Conservation (phyloP, 92 coral and sea anemone genomes). For the Phenganax subtilis region DNA sequence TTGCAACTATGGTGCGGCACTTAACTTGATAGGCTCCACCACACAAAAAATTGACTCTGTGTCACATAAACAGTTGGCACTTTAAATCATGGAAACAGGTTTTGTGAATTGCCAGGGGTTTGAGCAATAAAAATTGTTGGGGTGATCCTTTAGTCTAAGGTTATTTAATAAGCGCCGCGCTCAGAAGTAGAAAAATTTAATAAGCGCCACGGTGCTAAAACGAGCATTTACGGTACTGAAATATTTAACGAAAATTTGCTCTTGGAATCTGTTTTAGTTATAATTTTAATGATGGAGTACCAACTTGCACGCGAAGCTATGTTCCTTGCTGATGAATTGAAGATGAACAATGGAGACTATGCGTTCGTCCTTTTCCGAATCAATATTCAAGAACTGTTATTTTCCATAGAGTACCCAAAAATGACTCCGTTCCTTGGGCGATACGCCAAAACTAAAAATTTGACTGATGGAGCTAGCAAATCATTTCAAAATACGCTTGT, state of each 20-base stretch:
- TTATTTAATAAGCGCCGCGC: too few species aligned
- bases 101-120: not conserved
- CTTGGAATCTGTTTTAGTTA: slow-evolving; percentile 54
- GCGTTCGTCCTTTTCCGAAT: slow-evolving; percentile 77
- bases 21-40: too few species aligned
- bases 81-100: too few species aligned
- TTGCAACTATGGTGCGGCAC: too few species aligned
- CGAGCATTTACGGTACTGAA: not conserved
- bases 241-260: not conserved
- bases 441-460: slow-evolving; percentile 38
- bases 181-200: too few species aligned
- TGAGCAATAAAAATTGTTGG: too few species aligned
- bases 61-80: too few species aligned
- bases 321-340: slow-evolving; percentile 74
- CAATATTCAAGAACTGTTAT: slow-evolving; percentile 49
- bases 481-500: slow-evolving; percentile 61
- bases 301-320: slow-evolving; percentile 83
- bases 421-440: slow-evolving; percentile 35
- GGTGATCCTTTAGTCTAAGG: too few species aligned
- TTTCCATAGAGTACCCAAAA: slow-evolving; percentile 15
- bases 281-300: slow-evolving; percentile 71
- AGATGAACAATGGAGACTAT: slow-evolving; percentile 80
- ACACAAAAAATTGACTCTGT: too few species aligned
- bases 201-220: too few species aligned
- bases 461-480: slow-evolving; percentile 61